These are phyloP conservation scores for Agrilus mali DNA, from an alignment of 2,888 invertebrate genomes.

Conservation along the genomic window DNA sequence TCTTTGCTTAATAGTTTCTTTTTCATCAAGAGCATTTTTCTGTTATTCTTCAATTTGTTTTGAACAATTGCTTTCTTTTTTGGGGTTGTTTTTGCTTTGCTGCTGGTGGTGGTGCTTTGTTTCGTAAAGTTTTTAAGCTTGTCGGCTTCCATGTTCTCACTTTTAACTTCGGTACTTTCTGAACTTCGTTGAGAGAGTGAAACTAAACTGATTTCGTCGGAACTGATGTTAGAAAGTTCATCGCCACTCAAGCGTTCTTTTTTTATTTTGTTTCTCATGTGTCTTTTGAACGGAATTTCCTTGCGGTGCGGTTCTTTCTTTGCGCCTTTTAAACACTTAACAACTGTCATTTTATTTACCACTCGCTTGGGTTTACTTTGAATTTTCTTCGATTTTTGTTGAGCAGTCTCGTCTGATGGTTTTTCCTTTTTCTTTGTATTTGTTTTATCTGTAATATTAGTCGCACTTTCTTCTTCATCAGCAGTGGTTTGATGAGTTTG, in stretches of 20 bases:
- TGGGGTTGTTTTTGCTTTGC: slow-evolving; percentile 21
- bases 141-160: not conserved
- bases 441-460: not conserved
- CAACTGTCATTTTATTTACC: no score
- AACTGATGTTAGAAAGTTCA: no score
- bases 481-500: no score
- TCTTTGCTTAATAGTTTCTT: slow-evolving; percentile 8
- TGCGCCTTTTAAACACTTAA: no score
- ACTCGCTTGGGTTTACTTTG: not conserved
- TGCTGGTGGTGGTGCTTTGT: not conserved
- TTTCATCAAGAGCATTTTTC: slow-evolving; percentile 5
- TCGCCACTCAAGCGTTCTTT: no score
- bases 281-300: no score
- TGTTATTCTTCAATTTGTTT: slow-evolving; percentile 6
- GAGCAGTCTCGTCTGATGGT: not conserved
- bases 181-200: no score
- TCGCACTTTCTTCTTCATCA: slow-evolving; percentile 1
- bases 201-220: no score
- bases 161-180: no score
- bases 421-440: slow-evolving; percentile 2
- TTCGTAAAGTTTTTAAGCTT: slow-evolving; percentile 1
- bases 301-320: no score
- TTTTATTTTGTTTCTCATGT: no score
- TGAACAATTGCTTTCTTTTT: slow-evolving; percentile 12
- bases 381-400: not conserved